These are phyloP conservation scores for Matsumurasca onukii DNA, from an alignment of 1,140 invertebrate genomes.

Conservation along the genomic window DNA sequence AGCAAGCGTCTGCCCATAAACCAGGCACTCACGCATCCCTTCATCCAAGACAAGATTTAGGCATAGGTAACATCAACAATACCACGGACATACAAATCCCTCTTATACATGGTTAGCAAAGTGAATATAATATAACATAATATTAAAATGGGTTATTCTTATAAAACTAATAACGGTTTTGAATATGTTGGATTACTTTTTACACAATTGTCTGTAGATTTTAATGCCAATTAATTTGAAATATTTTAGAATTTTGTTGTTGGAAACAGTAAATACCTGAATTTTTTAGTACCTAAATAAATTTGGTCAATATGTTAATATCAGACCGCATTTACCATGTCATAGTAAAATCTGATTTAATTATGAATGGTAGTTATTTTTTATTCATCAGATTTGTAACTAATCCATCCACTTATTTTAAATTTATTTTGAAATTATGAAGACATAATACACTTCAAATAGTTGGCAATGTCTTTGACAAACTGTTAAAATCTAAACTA, in stretches of 20 bases:
- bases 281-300: too few relatives aligned
- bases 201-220: neutral
- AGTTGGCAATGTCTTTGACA: too few relatives aligned
- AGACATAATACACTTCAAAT: too few relatives aligned
- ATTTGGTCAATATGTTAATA: too few relatives aligned
- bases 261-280: too few relatives aligned
- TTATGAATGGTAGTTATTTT: too few relatives aligned
- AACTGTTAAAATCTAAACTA: too few relatives aligned
- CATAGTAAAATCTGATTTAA: too few relatives aligned
- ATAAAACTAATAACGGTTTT: neutral
- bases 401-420: too few relatives aligned
- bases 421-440: too few relatives aligned
- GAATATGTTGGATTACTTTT: neutral
- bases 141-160: neutral
- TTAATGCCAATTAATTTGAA: neutral
- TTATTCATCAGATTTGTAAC: too few relatives aligned
- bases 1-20: conserved; percentile 90
- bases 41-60: conserved; percentile 88
- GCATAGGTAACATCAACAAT: conserved; percentile 32
- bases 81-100: conserved; percentile 2
- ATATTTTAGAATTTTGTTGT: neutral
- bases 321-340: too few relatives aligned
- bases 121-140: neutral
- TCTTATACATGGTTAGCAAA: neutral
- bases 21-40: conserved; percentile 92